Percentiles rank a stretch among this genome's conserved stretches.
phyloP scores from a whole-genome alignment of 1,140 invertebrate species.

The Pantala flavescens region DNA sequence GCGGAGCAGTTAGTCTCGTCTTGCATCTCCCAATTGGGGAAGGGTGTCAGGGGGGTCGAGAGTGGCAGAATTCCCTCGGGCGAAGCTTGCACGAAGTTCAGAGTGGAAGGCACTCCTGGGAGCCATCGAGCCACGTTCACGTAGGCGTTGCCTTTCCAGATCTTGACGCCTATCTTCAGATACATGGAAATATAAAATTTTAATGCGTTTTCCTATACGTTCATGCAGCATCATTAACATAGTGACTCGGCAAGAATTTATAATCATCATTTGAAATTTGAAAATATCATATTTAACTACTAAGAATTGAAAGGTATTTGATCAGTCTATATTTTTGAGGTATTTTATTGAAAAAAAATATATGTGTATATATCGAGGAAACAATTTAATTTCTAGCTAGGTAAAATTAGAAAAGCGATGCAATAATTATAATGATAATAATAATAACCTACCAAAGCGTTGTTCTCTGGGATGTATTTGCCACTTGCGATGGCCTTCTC shows the following conservation, averaged over 20 bases:
- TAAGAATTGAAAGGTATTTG: no score
- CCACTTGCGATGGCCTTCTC: background rate
- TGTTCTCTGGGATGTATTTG: background rate
- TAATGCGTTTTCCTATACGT: no score
- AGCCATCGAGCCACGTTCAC: background rate
- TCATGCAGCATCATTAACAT: no score
- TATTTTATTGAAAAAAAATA: no score
- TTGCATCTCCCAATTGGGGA: slow-evolving; percentile 14
- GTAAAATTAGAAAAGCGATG: no score
- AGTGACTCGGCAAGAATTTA: no score
- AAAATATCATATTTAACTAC: no score
- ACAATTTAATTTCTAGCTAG: no score
- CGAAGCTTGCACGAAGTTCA: background rate
- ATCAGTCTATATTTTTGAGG: no score
- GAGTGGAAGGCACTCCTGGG: background rate
- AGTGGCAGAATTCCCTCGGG: background rate
- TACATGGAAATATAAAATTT: background rate
- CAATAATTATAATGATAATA: no score
- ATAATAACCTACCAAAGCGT: background rate
- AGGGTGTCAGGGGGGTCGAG: slow-evolving; percentile 6
- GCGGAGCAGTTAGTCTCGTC: slow-evolving; percentile 8
- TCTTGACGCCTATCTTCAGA: background rate
- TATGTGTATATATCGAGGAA: no score
- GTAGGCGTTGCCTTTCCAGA: background rate
- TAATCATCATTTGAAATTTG: no score